phyloP scores from a whole-genome alignment of 2,113 vertebrate genomes.

The Acanthisitta chloris region DNA sequence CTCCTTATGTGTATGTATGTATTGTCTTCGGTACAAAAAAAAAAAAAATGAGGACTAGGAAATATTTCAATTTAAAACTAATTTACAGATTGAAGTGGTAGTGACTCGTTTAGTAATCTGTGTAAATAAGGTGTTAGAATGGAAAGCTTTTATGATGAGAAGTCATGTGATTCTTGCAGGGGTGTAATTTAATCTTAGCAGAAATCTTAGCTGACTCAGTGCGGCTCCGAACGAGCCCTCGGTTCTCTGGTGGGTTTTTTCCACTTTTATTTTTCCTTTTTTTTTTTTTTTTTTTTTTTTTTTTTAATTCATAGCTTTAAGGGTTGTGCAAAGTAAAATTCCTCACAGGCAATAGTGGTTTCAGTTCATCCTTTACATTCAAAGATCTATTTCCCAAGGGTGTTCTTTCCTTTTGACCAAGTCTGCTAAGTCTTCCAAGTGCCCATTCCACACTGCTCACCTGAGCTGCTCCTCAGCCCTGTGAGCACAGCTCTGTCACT shows the following conservation, averaged over 20 bases:
- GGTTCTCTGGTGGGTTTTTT: slow-evolving; percentile 65
- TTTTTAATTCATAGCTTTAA: slow-evolving; percentile 80
- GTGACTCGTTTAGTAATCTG: slow-evolving; percentile 80
- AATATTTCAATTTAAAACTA: slow-evolving; percentile 77
- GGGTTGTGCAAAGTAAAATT: slow-evolving; percentile 79
- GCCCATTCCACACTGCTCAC: slow-evolving; percentile 23
- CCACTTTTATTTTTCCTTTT: no score
- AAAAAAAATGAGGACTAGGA: slow-evolving; percentile 80
- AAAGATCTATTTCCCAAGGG: slow-evolving; percentile 9
- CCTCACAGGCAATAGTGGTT: slow-evolving; percentile 77
- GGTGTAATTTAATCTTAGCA: slow-evolving; percentile 78
- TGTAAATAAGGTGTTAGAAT: slow-evolving; percentile 84
- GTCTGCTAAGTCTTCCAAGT: slow-evolving; percentile 65
- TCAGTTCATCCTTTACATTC: slow-evolving; percentile 54
- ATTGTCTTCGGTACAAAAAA: slow-evolving; percentile 78
- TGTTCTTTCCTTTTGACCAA: slow-evolving; percentile 26
- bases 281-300: no score
- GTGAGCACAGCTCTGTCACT: slow-evolving; percentile 15
- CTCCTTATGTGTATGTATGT: slow-evolving; percentile 81
- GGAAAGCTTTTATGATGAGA: slow-evolving; percentile 73
- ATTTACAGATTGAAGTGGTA: slow-evolving; percentile 82
- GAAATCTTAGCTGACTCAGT: slow-evolving; percentile 72
- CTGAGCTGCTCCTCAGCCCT: slow-evolving; percentile 24
- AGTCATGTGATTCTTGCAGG: slow-evolving; percentile 77
- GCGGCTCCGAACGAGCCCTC: slow-evolving; percentile 55